Evolutionary conservation across 2,797 vertebrate species (phyloP).

Genomic region (Agapornis canus): DNA sequence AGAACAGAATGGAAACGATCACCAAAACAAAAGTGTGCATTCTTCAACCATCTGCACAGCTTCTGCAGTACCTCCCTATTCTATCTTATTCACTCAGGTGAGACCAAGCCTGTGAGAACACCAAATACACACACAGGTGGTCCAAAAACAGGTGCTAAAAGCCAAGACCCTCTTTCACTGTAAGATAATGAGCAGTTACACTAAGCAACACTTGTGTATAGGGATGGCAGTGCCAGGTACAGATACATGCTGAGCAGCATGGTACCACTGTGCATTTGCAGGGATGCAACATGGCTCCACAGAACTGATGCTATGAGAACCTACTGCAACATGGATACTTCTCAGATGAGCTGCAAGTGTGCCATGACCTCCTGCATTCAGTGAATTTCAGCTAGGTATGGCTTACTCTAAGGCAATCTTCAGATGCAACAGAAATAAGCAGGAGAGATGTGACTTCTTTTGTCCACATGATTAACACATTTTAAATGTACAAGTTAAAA

Average conservation of each 20-base stretch:
- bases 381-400: not conserved
- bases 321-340: not conserved
- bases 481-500: not conserved
- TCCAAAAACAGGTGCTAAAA: not conserved
- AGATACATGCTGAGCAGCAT: not conserved
- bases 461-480: not conserved
- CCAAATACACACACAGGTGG: not conserved
- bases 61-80: not conserved
- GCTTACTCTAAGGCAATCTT: not conserved
- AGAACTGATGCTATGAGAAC: not conserved
- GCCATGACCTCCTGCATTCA: not conserved
- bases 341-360: not conserved
- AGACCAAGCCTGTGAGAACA: not conserved
- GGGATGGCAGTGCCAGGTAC: not conserved
- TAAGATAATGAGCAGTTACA: not conserved
- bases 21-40: not conserved
- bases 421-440: not conserved
- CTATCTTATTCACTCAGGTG: not conserved
- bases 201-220: not conserved
- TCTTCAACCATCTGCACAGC: not conserved
- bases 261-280: not conserved
- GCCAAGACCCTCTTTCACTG: not conserved
- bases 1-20: not conserved
- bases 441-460: not conserved
- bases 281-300: not conserved